Base-by-base conservation (phyloP, 2,888 invertebrate genomes). In the Pantelozetes paolii region DNA sequence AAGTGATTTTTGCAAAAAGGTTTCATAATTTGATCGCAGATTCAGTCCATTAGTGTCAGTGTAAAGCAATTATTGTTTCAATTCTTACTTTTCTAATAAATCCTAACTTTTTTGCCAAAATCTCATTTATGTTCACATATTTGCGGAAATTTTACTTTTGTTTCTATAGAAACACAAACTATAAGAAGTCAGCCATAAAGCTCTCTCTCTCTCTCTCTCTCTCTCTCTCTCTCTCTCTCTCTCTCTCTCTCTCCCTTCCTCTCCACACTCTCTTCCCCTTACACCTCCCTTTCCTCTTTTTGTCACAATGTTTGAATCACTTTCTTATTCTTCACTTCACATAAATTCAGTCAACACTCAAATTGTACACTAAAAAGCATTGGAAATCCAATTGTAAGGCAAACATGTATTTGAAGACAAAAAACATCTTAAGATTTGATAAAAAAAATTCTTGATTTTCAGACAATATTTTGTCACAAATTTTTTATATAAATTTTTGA, bases 181-280 rank as follows among this genome's bases (percentile, higher is more conserved):
- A 64, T 32, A 64, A 30, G 64, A 64, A 28, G 64, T 64, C 8
- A 64, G 18, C 64, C 36, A n/a, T 64, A 5, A 11, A 9, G 8
- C 36, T 5, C 64, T 64, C 64, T 64, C 64, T 64, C 64, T 64
- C 64, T 64, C 64, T 64, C 64, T 32, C 64, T 32, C n/a, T 32
- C 15, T n/a, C 32, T 32, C 45, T 45, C 45, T 45, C 6, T 45
- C 45, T 45, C 45, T 45, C 45, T 45, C 45, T 45, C 45, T 67
- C 42, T 42, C 70, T 28, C 70, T 13, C 70, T 42, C 70, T 70
- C 70, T 32, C 70, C 42, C 67, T 42, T 6, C 30, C 67, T 67
- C 40, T 40, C 69, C 40, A 1, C n/a, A 8, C 50, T 20, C 20
- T 20, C 9, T 50, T 50, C n/a, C n/a, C n/a, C n/a, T n/a, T n/a